Evolutionary conservation across 2,797 vertebrate genomes (phyloP), one percentile per base, ranked within the genome.

Genomic region (Denticeps clupeoides): DNA sequence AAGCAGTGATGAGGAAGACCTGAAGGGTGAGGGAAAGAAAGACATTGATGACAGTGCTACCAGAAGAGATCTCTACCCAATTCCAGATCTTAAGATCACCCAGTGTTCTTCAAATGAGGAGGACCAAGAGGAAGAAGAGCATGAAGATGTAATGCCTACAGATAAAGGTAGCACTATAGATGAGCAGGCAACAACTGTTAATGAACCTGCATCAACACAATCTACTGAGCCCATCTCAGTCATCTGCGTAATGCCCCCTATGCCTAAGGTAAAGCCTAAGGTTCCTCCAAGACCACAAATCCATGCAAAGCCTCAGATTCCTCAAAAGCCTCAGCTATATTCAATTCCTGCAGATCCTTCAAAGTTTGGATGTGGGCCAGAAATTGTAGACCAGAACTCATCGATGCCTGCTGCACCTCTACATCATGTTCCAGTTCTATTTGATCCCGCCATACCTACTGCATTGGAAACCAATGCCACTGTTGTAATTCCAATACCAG

Each of bases 1-100:
- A 37, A 58, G 72, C 64, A 71, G 68, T 50, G 59, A 62, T 41
- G 54, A 61, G 7, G 83, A 71, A 70, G 82, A 65, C 49, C 62
- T 64, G 5, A 83, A 84, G 15, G 77, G 84, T 42, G 59, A 76
- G 19, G 72, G 70, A 51, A 54, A 77, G 61, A 67, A 66, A 53
- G 81, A 78, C 77, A 64, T 72, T 68, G 37, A 31, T 48, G 46
- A 45, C 13, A 51, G 24, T 48, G 21, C 80, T 31, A 72, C 75
- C 8, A 85, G 73, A 65, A 90, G 87, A 50, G 37, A 85, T 61
- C 75, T 89, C 22, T 89, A 89, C 52, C 89, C 91, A 41, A 97
- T 99, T 74, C 96, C 96, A 60, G 93, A 99, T 71, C 89, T 99
- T 58, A 97, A 89, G 79, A 97, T 99, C 74, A 99, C 94, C 12